These are phyloP conservation scores for Toxotes chatareus DNA, from an alignment of 2,113 vertebrate species.

Conservation along the genomic window DNA sequence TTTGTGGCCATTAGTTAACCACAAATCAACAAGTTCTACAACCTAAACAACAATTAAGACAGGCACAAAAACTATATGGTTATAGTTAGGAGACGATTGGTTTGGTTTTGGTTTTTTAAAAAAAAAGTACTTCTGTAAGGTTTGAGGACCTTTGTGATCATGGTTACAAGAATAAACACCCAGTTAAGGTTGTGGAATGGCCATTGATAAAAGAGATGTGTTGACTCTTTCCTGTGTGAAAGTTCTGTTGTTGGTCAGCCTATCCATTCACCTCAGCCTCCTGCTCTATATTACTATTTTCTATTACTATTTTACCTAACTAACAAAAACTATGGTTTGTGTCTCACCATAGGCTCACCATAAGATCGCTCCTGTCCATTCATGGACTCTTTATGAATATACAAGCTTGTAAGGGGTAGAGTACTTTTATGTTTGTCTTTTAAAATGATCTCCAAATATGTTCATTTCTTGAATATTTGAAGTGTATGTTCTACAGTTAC, in stretches of 20 bases:
- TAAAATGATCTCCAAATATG: neutral
- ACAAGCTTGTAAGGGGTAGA: neutral
- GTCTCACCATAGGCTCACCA: too few species aligned
- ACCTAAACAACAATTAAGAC: too few species aligned
- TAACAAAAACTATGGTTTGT: too few species aligned
- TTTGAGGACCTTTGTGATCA: neutral
- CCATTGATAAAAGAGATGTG: neutral
- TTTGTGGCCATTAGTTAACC: neutral
- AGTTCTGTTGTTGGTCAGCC: neutral
- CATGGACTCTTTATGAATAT: constrained; percentile 5
- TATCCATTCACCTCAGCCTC: neutral
- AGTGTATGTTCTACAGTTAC: neutral
- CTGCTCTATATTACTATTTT: neutral
- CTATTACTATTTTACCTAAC: neutral
- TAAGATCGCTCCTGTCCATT: too few species aligned
- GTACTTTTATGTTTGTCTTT: neutral
- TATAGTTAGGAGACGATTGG: neutral
- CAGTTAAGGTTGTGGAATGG: neutral
- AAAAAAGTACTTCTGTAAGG: neutral
- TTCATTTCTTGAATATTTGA: neutral
- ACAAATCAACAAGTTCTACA: too few species aligned
- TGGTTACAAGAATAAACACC: too few species aligned
- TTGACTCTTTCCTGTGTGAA: neutral
- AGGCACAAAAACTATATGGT: neutral
- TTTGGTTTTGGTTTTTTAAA: too few species aligned